phyloP scores from a whole-genome alignment of 2,888 invertebrate species.

The Amphiduros pacificus region DNA sequence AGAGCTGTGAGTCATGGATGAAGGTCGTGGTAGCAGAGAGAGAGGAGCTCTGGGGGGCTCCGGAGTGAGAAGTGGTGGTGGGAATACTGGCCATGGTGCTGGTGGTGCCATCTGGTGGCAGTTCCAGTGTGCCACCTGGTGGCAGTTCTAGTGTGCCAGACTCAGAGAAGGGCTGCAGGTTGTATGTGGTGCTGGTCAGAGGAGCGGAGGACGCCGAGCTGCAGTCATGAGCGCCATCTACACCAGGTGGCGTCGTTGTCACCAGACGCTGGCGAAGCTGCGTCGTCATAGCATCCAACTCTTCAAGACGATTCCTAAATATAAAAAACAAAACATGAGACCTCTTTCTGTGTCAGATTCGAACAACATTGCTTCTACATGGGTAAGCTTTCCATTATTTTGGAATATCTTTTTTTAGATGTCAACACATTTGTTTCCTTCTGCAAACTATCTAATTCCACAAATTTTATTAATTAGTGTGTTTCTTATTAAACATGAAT shows the following conservation, averaged over 20 bases:
- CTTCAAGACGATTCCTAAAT: constrained; percentile 5
- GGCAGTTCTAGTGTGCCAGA: too few relatives aligned
- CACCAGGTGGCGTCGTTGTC: background rate
- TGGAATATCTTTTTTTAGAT: too few relatives aligned
- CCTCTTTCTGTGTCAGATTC: too few relatives aligned
- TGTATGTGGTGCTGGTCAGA: constrained; percentile 6
- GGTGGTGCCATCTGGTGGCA: background rate
- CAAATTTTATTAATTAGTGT: too few relatives aligned
- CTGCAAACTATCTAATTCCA: too few relatives aligned
- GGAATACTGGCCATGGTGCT: background rate
- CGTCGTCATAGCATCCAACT: constrained; percentile 25
- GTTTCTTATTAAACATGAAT: too few relatives aligned
- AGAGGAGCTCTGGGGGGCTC: background rate
- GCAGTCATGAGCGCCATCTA: background rate
- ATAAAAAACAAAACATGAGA: background rate
- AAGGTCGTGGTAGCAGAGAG: background rate
- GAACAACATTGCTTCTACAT: too few relatives aligned
- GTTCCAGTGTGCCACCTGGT: background rate
- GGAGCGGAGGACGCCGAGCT: background rate
- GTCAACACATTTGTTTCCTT: too few relatives aligned
- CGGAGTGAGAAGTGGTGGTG: background rate
- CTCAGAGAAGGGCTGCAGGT: constrained; percentile 5
- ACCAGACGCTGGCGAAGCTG: constrained; percentile 20
- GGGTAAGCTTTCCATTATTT: too few relatives aligned
- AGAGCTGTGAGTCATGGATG: background rate